Conservation (phyloP, 2,797 vertebrate genomes). For the Anguilla marmorata region DNA sequence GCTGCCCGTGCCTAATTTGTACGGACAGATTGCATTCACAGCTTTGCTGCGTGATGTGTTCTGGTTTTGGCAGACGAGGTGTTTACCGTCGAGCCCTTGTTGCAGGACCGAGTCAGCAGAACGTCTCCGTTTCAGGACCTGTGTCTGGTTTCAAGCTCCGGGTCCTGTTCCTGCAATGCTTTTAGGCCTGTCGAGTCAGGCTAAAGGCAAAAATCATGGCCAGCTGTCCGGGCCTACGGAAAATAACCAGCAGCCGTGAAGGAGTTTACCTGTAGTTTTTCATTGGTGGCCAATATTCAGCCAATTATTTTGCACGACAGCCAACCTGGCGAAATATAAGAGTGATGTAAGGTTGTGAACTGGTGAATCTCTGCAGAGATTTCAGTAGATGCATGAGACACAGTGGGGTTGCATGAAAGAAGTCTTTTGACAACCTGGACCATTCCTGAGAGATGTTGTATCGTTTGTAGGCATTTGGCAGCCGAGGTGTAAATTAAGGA, state of each 20-base stretch:
- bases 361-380: neutral
- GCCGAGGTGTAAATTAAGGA: neutral
- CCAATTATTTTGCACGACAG: neutral
- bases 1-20: conserved; percentile 7
- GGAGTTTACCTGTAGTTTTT: conserved; percentile 16
- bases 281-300: neutral
- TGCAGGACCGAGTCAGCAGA: conserved; percentile 19
- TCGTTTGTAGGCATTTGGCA: neutral
- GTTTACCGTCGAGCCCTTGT: conserved; percentile 34
- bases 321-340: neutral
- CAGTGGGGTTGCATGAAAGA: neutral
- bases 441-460: neutral
- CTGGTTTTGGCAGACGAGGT: conserved; percentile 26
- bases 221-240: conserved; percentile 13
- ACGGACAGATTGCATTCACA: neutral
- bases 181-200: conserved; percentile 13
- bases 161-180: conserved; percentile 12
- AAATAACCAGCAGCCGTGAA: conserved; percentile 1
- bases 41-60: neutral
- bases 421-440: neutral
- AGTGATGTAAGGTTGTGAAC: neutral
- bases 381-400: neutral
- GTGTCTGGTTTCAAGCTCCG: conserved; percentile 22
- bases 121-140: conserved; percentile 30
- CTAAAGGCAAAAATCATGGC: conserved; percentile 31